Base-by-base conservation (phyloP, 1,140 invertebrate species). In the Lutraria rhynchaena region DNA sequence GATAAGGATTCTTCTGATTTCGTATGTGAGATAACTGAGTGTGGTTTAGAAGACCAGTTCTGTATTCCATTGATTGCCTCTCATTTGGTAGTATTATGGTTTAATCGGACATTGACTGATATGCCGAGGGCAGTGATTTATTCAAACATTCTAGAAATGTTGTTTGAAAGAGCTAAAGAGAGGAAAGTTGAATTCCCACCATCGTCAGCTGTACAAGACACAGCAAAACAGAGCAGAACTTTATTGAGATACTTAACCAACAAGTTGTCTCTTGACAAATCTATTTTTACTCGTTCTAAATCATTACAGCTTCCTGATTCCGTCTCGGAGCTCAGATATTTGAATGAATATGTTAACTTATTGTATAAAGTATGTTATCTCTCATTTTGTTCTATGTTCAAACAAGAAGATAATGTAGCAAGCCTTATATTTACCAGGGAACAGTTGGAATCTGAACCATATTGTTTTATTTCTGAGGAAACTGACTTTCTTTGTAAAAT, bases 61-160 rank as follows among this genome's bases (percentile, higher is more conserved):
- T 11, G 44, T 63, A 22, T 63, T 41, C 60, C 60, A 37, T 35
- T 63, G 3, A 41, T 63, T 44, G 44, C 60, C 13, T 37, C 60
- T 1, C 60, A 63, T 37, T 35, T 63, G 5, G 24, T 63, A 22
- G 35, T 33, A 22, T n/a, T 63, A 1, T 63, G 60, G 60, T 63
- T 63, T 19, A 35, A 63, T 41, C n/a, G n/a, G 1, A 22, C 37
- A n/a, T 7, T 63, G 22, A 41, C 17, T 22, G 2, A 41, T 5
- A 63, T 63, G 60, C 24, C 33, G 11, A 15, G 24, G 3, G 35
- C 60, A 35, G 60, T 41, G n/a, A 35, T 63, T 41, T 63, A 63
- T 24, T 33, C 7, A 3, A 63, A 41, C 35, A 63, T 22, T 22
- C 24, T 63, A 22, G 60, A 63, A 63, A 63, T 63, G 60, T 37